A percentile compares a stretch with the other conserved stretches of the same genome.
phyloP scores from a whole-genome alignment of 2,797 vertebrate species.

The Helarctos malayanus region DNA sequence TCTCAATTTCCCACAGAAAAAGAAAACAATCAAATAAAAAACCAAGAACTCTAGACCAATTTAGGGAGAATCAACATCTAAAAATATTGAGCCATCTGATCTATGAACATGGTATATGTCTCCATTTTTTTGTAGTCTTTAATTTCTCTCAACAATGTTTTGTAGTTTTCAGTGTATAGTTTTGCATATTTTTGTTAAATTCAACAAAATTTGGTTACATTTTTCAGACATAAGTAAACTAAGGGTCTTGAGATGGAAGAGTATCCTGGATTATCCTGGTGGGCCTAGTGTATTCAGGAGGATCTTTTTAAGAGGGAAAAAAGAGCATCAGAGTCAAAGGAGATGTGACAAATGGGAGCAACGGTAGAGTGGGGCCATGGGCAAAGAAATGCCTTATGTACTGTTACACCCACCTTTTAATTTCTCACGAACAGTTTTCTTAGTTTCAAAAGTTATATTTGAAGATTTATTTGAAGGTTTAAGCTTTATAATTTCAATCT shows the following conservation, averaged over 20 bases:
- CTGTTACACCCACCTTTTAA: not conserved
- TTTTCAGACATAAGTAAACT: not conserved
- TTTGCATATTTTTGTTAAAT: not conserved
- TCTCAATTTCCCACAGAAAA: not conserved
- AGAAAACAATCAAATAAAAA: not conserved
- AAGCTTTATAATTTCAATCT: not conserved
- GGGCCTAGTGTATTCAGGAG: not conserved
- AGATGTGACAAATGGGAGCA: not conserved
- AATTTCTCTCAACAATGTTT: not conserved
- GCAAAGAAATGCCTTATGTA: not conserved
- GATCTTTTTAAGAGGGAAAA: not conserved
- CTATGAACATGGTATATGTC: not conserved
- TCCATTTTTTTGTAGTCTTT: not conserved
- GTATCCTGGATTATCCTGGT: not conserved
- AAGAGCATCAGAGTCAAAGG: not conserved
- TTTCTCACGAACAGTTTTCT: not conserved
- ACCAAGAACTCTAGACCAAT: not conserved
- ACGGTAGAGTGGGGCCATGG: not conserved
- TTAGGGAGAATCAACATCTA: not conserved
- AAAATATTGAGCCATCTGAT: not conserved
- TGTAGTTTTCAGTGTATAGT: not conserved
- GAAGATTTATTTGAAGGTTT: not conserved
- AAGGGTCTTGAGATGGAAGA: not conserved
- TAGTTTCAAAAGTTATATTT: not conserved
- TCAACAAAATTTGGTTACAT: not conserved